Evolutionary conservation across 2,113 vertebrate species (phyloP).

Genomic region (Clarias gariepinus): DNA sequence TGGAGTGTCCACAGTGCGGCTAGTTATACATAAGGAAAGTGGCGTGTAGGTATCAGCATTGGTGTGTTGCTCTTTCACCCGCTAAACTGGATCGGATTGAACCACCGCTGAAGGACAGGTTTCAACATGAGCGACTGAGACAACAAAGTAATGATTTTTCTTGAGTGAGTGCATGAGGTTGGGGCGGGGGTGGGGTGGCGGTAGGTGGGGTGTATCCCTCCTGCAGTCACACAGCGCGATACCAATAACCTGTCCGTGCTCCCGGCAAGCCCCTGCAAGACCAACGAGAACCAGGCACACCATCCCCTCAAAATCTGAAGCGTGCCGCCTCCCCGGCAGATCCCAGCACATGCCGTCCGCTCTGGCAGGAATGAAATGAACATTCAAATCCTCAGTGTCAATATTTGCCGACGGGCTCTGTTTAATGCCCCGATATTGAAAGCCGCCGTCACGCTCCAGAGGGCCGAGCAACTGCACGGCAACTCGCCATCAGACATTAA

Average conservation of each 20-base stretch:
- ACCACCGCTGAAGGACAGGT: constrained; percentile 12
- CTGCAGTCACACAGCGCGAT: not conserved
- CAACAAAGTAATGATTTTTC: constrained; percentile 24
- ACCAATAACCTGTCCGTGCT: constrained; percentile 38
- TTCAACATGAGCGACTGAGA: constrained; percentile 20
- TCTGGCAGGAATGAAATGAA: constrained; percentile 45
- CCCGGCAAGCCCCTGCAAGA: constrained; percentile 18
- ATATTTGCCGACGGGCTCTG: constrained; percentile 61
- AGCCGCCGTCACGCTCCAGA: constrained; percentile 49
- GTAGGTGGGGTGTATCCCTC: not conserved
- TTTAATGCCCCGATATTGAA: constrained; percentile 58
- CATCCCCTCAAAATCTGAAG: not conserved
- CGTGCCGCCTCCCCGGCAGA: not conserved
- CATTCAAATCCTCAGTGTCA: constrained; percentile 60
- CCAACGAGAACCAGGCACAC: not conserved
- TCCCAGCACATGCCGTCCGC: constrained; percentile 34
- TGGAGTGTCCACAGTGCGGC: not conserved
- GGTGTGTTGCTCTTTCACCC: constrained; percentile 15
- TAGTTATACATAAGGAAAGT: not conserved
- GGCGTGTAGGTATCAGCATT: constrained; percentile 17
- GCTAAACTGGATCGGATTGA: constrained; percentile 44
- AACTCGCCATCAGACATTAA: constrained; percentile 24
- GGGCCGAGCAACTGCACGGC: constrained; percentile 6
- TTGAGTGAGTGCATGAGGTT: not conserved
- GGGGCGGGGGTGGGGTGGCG: not conserved